Evolutionary conservation across 2,797 vertebrate species (phyloP).

Genomic region (Gallinago nigripennis): DNA sequence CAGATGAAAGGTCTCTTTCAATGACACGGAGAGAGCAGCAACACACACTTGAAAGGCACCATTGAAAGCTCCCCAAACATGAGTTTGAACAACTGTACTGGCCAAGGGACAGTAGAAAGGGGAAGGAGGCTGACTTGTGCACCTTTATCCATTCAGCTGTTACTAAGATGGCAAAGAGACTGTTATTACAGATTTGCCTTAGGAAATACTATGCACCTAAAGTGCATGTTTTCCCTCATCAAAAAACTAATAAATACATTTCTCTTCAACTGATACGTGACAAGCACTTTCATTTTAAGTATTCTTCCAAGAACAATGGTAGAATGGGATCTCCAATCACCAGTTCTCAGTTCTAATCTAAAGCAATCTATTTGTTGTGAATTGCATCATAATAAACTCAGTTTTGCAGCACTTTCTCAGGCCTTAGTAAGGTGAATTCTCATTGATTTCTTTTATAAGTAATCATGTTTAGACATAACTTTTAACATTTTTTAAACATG

Average conservation of each 20-base stretch:
- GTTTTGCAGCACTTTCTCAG: not conserved
- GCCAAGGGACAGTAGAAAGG: not conserved
- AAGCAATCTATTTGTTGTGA: not conserved
- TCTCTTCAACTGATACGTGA: not conserved
- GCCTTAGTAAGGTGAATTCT: not conserved
- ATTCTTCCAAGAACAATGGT: not conserved
- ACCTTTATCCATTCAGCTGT: not conserved
- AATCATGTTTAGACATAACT: not conserved
- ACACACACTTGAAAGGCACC: not conserved
- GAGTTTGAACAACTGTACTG: not conserved
- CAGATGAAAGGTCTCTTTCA: not conserved
- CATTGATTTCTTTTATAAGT: not conserved
- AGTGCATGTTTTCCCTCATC: not conserved
- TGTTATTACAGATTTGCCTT: not conserved
- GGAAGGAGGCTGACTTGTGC: not conserved
- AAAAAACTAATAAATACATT: not conserved
- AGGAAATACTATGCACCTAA: not conserved
- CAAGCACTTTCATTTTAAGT: not conserved
- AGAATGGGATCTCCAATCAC: not conserved
- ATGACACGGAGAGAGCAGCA: not conserved
- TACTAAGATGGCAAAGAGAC: not conserved
- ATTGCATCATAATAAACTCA: not conserved
- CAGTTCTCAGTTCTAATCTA: not conserved
- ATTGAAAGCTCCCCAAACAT: rapidly evolving
- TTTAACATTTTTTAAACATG: not conserved